Conservation (phyloP, 1,140 invertebrate species). For the Plectus sambesii region DNA sequence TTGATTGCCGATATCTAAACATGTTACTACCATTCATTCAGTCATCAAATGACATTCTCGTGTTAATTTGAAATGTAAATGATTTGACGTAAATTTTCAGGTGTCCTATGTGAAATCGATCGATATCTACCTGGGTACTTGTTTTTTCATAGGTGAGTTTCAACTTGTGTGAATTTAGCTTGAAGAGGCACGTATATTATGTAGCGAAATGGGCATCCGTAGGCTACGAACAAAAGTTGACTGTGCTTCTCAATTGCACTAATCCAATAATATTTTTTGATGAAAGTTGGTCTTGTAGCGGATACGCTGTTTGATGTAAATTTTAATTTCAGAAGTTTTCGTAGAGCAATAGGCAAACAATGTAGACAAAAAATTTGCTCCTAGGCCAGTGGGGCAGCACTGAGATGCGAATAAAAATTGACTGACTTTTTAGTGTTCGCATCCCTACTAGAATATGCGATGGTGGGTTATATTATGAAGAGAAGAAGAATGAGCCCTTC, state of each 20-base stretch:
- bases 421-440: conserved; percentile 34
- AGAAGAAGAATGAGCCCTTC: no score
- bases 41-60: no score
- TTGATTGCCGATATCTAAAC: no score
- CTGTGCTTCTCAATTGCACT: no score
- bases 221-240: no score
- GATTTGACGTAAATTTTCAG: no score
- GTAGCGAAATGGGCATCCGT: no score
- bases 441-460: conserved; percentile 38
- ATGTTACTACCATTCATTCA: no score
- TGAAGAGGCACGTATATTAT: conserved; percentile 1
- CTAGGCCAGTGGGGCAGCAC: no score
- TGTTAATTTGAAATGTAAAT: no score
- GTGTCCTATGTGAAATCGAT: conserved; percentile 53
- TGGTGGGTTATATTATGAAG: conserved; percentile 43
- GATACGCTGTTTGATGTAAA: no score
- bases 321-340: conserved; percentile 1
- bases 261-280: conserved; percentile 7
- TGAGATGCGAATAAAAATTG: no score
- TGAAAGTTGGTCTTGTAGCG: neutral
- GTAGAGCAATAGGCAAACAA: neutral
- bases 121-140: conserved; percentile 45
- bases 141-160: conserved; percentile 43
- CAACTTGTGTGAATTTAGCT: neutral
- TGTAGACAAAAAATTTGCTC: neutral